Evolutionary conservation across 2,888 invertebrate genomes (phyloP).

Genomic region (Apantesis nais): DNA sequence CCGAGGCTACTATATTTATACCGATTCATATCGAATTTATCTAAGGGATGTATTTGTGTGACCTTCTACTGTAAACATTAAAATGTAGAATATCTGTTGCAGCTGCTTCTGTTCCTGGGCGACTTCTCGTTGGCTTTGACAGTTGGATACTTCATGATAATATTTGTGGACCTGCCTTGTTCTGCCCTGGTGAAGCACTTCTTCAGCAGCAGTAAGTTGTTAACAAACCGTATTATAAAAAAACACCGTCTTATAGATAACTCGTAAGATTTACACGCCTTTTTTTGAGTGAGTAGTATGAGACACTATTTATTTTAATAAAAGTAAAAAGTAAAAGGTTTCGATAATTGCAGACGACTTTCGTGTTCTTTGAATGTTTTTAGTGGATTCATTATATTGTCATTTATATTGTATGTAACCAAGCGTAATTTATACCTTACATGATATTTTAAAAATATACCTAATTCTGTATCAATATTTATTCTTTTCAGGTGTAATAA

Average conservation of each 20-base stretch:
- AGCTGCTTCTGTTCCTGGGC: constrained; percentile 60
- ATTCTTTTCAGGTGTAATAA: constrained; percentile 15
- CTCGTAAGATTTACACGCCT: not conserved
- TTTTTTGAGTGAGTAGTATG: no score
- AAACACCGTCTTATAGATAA: not conserved
- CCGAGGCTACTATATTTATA: no score
- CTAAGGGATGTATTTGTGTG: not conserved
- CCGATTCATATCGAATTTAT: not conserved
- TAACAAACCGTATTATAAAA: not conserved
- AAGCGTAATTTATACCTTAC: no score
- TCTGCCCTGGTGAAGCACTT: constrained; percentile 62
- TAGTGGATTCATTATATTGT: no score
- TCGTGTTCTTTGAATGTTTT: no score
- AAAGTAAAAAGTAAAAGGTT: no score
- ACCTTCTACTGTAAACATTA: not conserved
- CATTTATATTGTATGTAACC: no score
- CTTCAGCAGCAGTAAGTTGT: constrained; percentile 58
- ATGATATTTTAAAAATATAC: no score
- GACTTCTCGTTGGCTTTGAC: constrained; percentile 57
- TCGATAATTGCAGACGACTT: no score
- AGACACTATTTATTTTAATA: no score
- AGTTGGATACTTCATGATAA: constrained; percentile 58
- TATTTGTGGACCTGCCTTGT: constrained; percentile 67
- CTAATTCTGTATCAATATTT: not conserved
- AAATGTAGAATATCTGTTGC: constrained; percentile 36